phyloP scores from a whole-genome alignment of 1,140 invertebrate species.

The Helicoverpa zea region DNA sequence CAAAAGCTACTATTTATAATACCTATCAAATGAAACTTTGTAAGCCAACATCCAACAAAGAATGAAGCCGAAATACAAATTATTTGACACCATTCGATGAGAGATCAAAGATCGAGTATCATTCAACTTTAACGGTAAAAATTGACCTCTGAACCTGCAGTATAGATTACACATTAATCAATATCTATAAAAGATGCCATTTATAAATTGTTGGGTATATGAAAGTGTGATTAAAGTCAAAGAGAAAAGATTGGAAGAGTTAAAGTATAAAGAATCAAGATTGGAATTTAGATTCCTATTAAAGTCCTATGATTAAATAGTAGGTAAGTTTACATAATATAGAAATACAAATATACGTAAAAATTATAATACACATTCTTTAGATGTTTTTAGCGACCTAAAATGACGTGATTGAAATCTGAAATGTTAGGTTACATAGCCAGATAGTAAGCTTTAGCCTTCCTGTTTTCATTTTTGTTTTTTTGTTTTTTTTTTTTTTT shows the following conservation, averaged over 20 bases:
- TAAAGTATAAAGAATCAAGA: neutral
- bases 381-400: no score
- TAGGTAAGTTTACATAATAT: neutral
- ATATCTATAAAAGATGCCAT: neutral
- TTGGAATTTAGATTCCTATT: neutral
- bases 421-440: no score
- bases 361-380: no score
- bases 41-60: neutral
- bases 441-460: no score
- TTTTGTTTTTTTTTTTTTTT: no score
- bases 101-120: neutral
- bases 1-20: neutral
- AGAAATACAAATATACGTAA: no score
- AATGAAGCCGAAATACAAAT: neutral
- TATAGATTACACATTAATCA: conserved; percentile 6
- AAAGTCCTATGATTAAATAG: neutral
- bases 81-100: neutral
- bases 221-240: neutral
- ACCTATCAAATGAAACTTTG: neutral
- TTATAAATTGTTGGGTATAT: neutral
- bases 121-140: conserved; percentile 7
- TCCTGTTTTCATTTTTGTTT: no score
- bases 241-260: neutral
- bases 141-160: neutral
- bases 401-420: no score